These are phyloP conservation scores for Cotesia glomerata DNA, from an alignment of 1,140 invertebrate genomes.

Conservation along the genomic window DNA sequence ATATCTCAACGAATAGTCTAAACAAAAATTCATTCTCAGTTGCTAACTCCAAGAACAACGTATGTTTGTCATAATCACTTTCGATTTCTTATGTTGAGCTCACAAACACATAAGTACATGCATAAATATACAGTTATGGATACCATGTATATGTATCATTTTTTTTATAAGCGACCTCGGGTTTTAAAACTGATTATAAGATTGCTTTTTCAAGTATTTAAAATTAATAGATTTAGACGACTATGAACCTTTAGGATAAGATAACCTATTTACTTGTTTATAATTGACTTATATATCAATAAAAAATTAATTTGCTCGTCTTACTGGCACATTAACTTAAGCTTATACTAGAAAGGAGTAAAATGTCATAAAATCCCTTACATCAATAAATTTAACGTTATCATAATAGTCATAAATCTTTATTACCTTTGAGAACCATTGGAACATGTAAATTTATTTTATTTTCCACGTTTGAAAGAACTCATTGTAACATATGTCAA, in stretches of 20 bases:
- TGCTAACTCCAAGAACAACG: not conserved
- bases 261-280: no score
- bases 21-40: slow-evolving; percentile 13
- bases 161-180: no score
- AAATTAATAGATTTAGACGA: no score
- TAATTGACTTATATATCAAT: no score
- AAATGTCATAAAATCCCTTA: not conserved
- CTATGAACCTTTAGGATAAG: no score
- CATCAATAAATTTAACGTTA: slow-evolving; percentile 30
- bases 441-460: slow-evolving; percentile 20
- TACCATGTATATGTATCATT: no score
- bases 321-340: not conserved
- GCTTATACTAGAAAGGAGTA: not conserved
- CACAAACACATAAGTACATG: no score
- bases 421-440: slow-evolving; percentile 23
- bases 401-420: slow-evolving; percentile 21
- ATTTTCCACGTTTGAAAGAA: not conserved
- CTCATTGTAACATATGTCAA: no score
- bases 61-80: not conserved
- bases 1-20: slow-evolving; percentile 2
- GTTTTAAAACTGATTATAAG: no score
- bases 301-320: not conserved
- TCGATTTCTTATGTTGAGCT: no score
- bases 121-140: no score
- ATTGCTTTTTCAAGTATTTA: no score